Base-by-base conservation (phyloP, 2,113 vertebrate species). In the Neotragus moschatus region DNA sequence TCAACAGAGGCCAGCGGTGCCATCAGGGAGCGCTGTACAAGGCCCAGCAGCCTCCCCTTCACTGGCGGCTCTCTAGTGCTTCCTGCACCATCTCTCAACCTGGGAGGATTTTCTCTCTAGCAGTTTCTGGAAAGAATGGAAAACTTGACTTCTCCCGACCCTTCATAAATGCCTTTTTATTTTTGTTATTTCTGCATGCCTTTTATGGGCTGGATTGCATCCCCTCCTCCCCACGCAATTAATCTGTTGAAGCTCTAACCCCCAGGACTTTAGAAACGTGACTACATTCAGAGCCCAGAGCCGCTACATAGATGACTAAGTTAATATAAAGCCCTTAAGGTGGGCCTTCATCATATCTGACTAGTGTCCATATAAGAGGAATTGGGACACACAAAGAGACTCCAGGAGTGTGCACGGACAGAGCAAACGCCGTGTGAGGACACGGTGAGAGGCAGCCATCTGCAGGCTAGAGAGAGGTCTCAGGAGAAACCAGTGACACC, bases 21-120 rank as follows among this genome's bases (percentile, higher is more conserved):
- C 96, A 75, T 96, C 47, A 97, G 98, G 92, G 94, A 92, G 84
- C 73, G 58, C 95, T 92, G 51, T 96, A 30, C 21, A 28, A 77
- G 56, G 63, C 25, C 47, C 17, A 14, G 89, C n/a, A 30, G 55
- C 61, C 33, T 66, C 84, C 30, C 21, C 0, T 56, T 88, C 9
- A 0, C 55, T 21, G 12, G 33, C 16, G 21, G 45, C 56, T 61
- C 3, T 36, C 17, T 17, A 33, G 75, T 11, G 21, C 61, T 91
- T 90, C 66, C 93, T 60, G 60, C 9, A 53, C 14, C 47, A 33
- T 51, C 56, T 47, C 16, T 93, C 61, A 61, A 39, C 70, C 60
- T 56, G 17, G 53, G 12, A 45, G 1, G 73, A 51, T 58, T 88
- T 91, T 94, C 49, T 94, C 2, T 88, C 39, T 61, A 63, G 51